Evolutionary conservation across 2,113 vertebrate species (phyloP).

Genomic region (Ancistrus triradiatus): DNA sequence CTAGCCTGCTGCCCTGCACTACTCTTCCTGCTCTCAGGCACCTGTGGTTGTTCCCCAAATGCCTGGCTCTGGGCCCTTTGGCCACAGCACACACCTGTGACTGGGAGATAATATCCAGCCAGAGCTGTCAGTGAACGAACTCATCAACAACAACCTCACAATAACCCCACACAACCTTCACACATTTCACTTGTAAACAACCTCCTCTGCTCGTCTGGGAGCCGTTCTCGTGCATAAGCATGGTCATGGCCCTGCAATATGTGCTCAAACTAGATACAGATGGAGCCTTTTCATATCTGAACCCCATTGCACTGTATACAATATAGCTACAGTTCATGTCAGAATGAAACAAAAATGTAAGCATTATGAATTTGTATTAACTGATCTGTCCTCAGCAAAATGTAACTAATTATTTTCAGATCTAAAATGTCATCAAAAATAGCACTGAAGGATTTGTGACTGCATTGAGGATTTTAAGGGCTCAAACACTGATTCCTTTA

Average conservation of each 20-base stretch:
- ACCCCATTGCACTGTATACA: too few species aligned
- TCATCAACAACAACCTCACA: neutral
- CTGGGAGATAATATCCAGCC: slow-evolving; percentile 38
- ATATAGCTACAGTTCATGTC: neutral
- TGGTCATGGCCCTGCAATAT: too few species aligned
- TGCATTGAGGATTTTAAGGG: too few species aligned
- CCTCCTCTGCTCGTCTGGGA: neutral
- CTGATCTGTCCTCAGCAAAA: too few species aligned
- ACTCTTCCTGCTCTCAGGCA: slow-evolving; percentile 60
- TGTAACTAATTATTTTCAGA: too few species aligned
- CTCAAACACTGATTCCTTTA: too few species aligned
- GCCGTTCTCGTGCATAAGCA: neutral
- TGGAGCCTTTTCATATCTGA: too few species aligned
- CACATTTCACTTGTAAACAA: slow-evolving; percentile 12
- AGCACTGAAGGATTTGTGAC: too few species aligned
- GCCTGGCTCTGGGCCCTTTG: slow-evolving; percentile 27
- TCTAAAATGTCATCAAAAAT: too few species aligned
- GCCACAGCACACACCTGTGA: slow-evolving; percentile 42
- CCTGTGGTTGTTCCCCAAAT: slow-evolving; percentile 62
- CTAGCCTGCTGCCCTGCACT: slow-evolving; percentile 62
- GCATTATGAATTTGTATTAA: too few species aligned
- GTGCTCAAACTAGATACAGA: too few species aligned
- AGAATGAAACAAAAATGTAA: neutral
- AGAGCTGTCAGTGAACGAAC: too few species aligned
- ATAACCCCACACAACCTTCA: slow-evolving; percentile 20